These are phyloP conservation scores for Sminthopsis crassicaudata DNA, from an alignment of 2,113 vertebrate genomes.

Conservation along the genomic window DNA sequence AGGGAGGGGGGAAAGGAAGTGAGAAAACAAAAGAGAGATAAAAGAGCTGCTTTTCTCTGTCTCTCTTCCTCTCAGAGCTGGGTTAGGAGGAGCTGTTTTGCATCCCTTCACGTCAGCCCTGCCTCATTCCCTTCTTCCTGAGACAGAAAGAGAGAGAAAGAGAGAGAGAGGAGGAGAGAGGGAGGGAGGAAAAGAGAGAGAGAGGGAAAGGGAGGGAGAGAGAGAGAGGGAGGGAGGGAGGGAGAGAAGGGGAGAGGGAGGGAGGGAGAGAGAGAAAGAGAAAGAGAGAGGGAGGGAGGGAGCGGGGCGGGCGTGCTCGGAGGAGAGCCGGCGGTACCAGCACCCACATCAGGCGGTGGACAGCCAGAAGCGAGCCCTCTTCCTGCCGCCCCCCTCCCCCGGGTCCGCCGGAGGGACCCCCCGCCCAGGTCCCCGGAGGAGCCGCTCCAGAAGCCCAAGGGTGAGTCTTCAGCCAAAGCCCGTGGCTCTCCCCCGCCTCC, in stretches of 20 bases:
- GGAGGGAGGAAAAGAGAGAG: neutral
- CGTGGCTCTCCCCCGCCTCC: slow-evolving; percentile 1
- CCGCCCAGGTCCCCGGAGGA: slow-evolving; percentile 58
- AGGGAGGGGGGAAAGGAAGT: slow-evolving; percentile 80
- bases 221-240: slow-evolving; percentile 53
- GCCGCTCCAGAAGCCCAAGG: slow-evolving; percentile 65
- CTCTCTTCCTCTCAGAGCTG: slow-evolving; percentile 78
- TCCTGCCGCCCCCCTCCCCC: slow-evolving; percentile 21
- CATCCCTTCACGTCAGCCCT: slow-evolving; percentile 89
- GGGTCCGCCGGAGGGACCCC: slow-evolving; percentile 43
- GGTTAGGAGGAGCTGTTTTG: slow-evolving; percentile 86
- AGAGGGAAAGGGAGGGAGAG: slow-evolving; percentile 52
- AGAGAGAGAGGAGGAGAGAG: slow-evolving; percentile 10
- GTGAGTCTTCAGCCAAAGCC: slow-evolving; percentile 71
- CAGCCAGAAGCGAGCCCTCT: slow-evolving; percentile 46
- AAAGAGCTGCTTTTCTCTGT: slow-evolving; percentile 76
- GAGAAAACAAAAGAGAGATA: slow-evolving; percentile 86
- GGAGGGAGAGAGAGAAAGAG: neutral
- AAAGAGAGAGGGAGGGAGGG: slow-evolving; percentile 14
- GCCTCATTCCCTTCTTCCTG: slow-evolving; percentile 89
- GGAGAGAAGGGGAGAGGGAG: no score
- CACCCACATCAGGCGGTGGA: slow-evolving; percentile 65
- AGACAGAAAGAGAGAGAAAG: slow-evolving; percentile 71
- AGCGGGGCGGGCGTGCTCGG: slow-evolving; percentile 59
- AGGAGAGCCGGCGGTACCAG: slow-evolving; percentile 63